phyloP scores from a whole-genome alignment of 2,888 invertebrate genomes.

The Leptinotarsa rubiginosa region DNA sequence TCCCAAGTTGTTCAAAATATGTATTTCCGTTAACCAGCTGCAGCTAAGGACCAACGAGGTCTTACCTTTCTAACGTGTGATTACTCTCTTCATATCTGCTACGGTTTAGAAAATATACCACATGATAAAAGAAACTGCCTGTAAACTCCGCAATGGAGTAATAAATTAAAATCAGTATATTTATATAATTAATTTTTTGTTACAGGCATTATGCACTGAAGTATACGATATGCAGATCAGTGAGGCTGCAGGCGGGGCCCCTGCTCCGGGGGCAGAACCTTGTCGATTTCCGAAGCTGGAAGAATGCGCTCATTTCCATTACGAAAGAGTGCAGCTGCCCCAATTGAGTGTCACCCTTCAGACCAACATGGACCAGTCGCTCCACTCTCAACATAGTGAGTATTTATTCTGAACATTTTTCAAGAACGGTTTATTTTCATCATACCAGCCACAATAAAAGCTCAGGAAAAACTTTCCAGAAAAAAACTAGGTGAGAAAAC shows the following conservation, averaged over 20 bases:
- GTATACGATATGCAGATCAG: constrained; percentile 65
- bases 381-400: constrained; percentile 67
- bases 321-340: constrained; percentile 93
- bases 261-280: constrained; percentile 61
- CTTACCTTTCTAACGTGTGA: too few species aligned
- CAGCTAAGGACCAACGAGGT: too few species aligned
- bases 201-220: constrained; percentile 66
- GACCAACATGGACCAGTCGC: constrained; percentile 66
- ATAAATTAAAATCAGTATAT: neutral
- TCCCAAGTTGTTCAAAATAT: too few species aligned
- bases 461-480: too few species aligned
- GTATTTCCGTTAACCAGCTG: too few species aligned
- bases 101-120: too few species aligned
- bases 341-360: constrained; percentile 72
- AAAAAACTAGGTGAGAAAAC: too few species aligned
- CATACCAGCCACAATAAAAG: too few species aligned
- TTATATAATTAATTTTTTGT: constrained; percentile 35
- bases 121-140: too few species aligned
- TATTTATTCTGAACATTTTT: neutral
- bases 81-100: too few species aligned
- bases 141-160: neutral
- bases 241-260: constrained; percentile 60
- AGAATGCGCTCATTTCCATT: constrained; percentile 99
- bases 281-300: constrained; percentile 88
- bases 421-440: too few species aligned